A percentile compares a stretch with the other conserved stretches of the same genome.
Evolutionary conservation across 2,797 vertebrate species (phyloP).

Genomic region (Coreius guichenoti): DNA sequence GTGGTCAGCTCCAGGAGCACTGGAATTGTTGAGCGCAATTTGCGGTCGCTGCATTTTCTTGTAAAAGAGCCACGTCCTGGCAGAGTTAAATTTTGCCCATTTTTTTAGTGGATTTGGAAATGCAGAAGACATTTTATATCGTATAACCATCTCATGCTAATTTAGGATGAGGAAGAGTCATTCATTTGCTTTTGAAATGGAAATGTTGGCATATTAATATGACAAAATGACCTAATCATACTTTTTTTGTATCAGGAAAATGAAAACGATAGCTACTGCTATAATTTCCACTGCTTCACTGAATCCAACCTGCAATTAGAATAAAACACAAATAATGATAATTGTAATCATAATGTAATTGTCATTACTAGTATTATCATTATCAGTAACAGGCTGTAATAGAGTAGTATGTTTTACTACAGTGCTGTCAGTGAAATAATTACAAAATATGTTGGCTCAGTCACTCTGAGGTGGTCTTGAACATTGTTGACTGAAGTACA

Average conservation of each 20-base stretch:
- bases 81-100: conserved; percentile 83
- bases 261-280: conserved; percentile 27
- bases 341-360: conserved; percentile 27
- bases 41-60: conserved; percentile 91
- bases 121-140: conserved; percentile 78
- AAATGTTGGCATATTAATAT: conserved; percentile 40
- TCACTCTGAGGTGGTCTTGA: background rate
- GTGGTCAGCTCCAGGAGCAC: conserved; percentile 95
- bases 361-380: conserved; percentile 5
- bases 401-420: background rate
- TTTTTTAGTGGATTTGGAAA: conserved; percentile 76
- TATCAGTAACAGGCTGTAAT: conserved; percentile 26
- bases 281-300: conserved; percentile 30
- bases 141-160: conserved; percentile 73
- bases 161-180: conserved; percentile 73
- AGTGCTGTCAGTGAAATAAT: conserved; percentile 18
- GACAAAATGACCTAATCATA: conserved; percentile 37
- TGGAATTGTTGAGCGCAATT: conserved; percentile 98
- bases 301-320: conserved; percentile 25
- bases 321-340: conserved; percentile 14
- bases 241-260: conserved; percentile 24
- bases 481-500: background rate
- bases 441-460: background rate
- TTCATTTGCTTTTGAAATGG: conserved; percentile 65
- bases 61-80: conserved; percentile 93